Evolutionary conservation across 1,140 invertebrate genomes (phyloP), one percentile per base, ranked within the genome.

Genomic region (Marisa cornuarietis): DNA sequence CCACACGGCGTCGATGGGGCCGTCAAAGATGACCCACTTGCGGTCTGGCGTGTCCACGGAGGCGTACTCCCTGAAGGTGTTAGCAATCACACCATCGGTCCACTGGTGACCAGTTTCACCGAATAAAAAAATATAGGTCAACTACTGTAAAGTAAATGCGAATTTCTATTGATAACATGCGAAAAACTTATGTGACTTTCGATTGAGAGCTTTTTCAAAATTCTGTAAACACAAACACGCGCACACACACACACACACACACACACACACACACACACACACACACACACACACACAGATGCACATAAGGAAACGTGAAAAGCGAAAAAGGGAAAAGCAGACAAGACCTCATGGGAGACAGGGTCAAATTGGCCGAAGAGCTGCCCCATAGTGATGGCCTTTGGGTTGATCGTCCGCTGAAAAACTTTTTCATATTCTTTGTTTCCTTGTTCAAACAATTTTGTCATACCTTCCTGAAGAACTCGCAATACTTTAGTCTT

Each of bases 401-500:
- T 92, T n/a, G 91, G 91, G 82, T 91, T 92, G 81, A 92, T 90
- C n/a, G 88, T 90, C 24, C 86, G 82, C 73, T 86, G 89, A 31
- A 89, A 83, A 68, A 91, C 90, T 81, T 86, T 89, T 79, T 91
- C 90, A 82, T 86, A 91, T 42, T 90, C 90, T n/a, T 90, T 87
- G 22, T 77, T 71, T 42, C 87, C 89, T 82, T 89, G 83, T 63
- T 88, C 83, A 77, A 87, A 85, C 72, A 91, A 85, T 68, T 94
- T 93, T 1, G 93, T 93, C 72, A 97, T 91, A 0, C 95, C 93
- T 75, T 95, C 94, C 5, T 94, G 95, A 9, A 98, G 90, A 1
- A 88, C 87, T 68, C 91, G 86, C 18, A 91, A 83, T 11, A 96
- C 94, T 80, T 93, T 94, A 0, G 91, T 90, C 83, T 92, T 92